Evolutionary conservation across 2,888 invertebrate genomes (phyloP).

Genomic region (Drosophila fulvimacula): DNA sequence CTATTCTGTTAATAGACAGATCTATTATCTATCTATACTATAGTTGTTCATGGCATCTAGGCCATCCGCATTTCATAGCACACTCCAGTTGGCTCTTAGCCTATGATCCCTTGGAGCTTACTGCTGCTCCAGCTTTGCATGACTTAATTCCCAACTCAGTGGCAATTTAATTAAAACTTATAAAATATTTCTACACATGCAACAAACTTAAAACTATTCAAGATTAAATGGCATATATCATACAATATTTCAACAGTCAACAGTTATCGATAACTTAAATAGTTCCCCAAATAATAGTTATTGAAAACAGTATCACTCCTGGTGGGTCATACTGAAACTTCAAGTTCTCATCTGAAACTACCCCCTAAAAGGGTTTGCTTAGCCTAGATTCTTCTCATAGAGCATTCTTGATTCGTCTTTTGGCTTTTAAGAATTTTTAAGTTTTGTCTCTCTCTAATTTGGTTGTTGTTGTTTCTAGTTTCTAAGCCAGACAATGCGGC

Average conservation of each 20-base stretch:
- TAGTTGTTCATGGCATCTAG: too few relatives aligned
- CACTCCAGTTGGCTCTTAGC: too few relatives aligned
- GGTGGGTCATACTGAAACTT: background rate
- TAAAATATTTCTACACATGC: too few relatives aligned
- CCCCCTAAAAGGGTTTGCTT: background rate
- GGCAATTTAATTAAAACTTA: too few relatives aligned
- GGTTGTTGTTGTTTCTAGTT: conserved; percentile 9
- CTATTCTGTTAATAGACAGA: too few relatives aligned
- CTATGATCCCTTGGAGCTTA: too few relatives aligned
- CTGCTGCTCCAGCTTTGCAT: too few relatives aligned
- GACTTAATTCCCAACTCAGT: too few relatives aligned
- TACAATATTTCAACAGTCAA: background rate
- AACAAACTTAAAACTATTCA: background rate
- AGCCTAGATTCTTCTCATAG: background rate
- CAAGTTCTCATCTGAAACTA: background rate
- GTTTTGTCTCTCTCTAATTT: background rate
- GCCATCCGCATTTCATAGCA: too few relatives aligned
- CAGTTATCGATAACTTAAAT: background rate
- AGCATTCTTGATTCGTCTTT: conserved; percentile 22
- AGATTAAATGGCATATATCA: background rate
- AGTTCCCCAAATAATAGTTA: background rate
- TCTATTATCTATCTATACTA: too few relatives aligned
- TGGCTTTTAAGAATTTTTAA: conserved; percentile 1
- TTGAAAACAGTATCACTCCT: background rate
- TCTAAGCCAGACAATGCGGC: conserved; percentile 58